Evolutionary conservation across 2,888 invertebrate genomes (phyloP).

Genomic region (Drosophila mettleri): DNA sequence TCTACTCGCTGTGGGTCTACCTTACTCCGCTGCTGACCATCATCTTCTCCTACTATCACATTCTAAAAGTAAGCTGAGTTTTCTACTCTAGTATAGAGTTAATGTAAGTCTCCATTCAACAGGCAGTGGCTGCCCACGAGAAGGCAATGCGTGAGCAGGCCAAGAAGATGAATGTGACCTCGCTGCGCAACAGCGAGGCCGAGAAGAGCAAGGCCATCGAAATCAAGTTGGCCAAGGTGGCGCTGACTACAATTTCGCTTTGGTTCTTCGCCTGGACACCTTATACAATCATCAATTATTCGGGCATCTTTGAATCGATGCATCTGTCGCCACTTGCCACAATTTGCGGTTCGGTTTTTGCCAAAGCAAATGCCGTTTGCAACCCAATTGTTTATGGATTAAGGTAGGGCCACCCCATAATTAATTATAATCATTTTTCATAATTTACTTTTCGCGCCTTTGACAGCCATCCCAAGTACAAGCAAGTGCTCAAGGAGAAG

Average conservation of each 20-base stretch:
- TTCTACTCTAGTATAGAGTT: no score
- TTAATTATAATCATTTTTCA: rapidly evolving
- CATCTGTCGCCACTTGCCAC: constrained; percentile 86
- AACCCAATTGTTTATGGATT: constrained; percentile 88
- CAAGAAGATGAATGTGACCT: constrained; percentile 88
- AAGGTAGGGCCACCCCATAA: constrained; percentile 85
- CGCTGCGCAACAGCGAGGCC: constrained; percentile 85
- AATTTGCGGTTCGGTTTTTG: constrained; percentile 87
- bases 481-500: constrained; percentile 87
- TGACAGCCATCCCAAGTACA: constrained; percentile 87
- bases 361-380: constrained; percentile 87
- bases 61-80: constrained; percentile 85
- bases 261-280: constrained; percentile 90
- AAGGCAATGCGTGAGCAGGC: constrained; percentile 87
- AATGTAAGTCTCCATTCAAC: neutral
- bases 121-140: constrained; percentile 87
- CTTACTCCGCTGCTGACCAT: constrained; percentile 86
- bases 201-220: constrained; percentile 86
- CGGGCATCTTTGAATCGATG: constrained; percentile 86
- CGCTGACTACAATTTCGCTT: constrained; percentile 87
- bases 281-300: constrained; percentile 87
- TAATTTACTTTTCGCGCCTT: neutral
- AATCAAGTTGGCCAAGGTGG: constrained; percentile 87
- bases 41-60: constrained; percentile 88
- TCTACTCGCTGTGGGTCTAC: constrained; percentile 86